Evolutionary conservation across 2,113 vertebrate species (phyloP).

Genomic region (Donacobius atricapilla): DNA sequence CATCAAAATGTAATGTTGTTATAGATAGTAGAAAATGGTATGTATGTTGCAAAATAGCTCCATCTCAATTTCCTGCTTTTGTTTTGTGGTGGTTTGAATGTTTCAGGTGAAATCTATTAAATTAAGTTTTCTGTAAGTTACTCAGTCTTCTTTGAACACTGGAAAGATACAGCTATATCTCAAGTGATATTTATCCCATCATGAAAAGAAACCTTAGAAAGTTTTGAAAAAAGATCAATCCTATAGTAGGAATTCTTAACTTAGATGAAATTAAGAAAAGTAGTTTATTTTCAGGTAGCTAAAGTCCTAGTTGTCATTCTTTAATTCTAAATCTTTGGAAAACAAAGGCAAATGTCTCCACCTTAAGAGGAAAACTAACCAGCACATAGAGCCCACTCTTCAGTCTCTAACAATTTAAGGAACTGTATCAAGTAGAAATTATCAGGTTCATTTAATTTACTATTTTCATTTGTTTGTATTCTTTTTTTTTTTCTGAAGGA

Average conservation of each 20-base stretch:
- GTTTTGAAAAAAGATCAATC: background rate
- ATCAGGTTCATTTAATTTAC: background rate
- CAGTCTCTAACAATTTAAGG: background rate
- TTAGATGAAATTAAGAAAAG: background rate
- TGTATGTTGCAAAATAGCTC: background rate
- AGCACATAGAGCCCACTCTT: background rate
- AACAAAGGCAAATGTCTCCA: background rate
- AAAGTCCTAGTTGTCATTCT: background rate
- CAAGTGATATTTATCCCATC: background rate
- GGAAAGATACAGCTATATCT: background rate
- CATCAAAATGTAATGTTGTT: background rate
- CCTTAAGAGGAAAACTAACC: background rate
- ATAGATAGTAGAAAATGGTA: background rate
- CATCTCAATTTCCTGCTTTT: background rate
- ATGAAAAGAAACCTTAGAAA: background rate
- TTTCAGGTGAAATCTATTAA: background rate
- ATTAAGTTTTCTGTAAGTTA: background rate
- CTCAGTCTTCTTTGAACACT: background rate
- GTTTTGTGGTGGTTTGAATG: accelerated
- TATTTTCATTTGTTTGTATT: background rate
- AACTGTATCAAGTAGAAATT: background rate
- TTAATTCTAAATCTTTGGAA: background rate
- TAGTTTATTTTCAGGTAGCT: background rate
- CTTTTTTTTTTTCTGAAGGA: background rate
- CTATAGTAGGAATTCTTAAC: background rate